Evolutionary conservation across 2,797 vertebrate species (phyloP).

Genomic region (Chelmon rostratus): DNA sequence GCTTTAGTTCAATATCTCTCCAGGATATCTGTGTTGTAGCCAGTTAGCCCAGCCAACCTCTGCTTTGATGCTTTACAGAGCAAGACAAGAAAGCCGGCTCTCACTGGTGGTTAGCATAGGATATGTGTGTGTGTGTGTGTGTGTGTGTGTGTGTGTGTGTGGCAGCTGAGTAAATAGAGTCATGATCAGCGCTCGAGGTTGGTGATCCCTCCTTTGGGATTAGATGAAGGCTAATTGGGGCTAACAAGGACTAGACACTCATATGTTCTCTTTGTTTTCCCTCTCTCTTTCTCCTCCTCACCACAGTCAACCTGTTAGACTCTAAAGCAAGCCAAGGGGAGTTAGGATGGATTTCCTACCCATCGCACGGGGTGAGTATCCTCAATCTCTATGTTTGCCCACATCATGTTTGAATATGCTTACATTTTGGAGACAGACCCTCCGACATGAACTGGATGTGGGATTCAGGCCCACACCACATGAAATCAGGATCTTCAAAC

Average conservation of each 20-base stretch:
- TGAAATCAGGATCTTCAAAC: slow-evolving; percentile 55
- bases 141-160: slow-evolving; percentile 51
- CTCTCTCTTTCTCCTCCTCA: slow-evolving; percentile 80
- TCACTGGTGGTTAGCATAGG: slow-evolving; percentile 59
- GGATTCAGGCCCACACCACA: slow-evolving; percentile 28
- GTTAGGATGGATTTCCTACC: slow-evolving; percentile 99
- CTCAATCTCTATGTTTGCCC: slow-evolving; percentile 33
- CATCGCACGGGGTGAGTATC: slow-evolving; percentile 95
- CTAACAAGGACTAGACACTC: slow-evolving; percentile 84
- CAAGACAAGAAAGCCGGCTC: slow-evolving; percentile 44
- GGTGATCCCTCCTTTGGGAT: slow-evolving; percentile 75
- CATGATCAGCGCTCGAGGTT: slow-evolving; percentile 70
- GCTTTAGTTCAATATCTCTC: slow-evolving; percentile 28
- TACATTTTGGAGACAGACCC: slow-evolving; percentile 33
- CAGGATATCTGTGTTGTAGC: slow-evolving; percentile 29
- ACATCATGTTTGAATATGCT: slow-evolving; percentile 40
- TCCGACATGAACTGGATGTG: slow-evolving; percentile 8
- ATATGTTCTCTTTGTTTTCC: slow-evolving; percentile 80
- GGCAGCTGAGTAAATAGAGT: slow-evolving; percentile 87
- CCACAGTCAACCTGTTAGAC: slow-evolving; percentile 97
- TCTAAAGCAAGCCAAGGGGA: slow-evolving; percentile 99
- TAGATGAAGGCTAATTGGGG: slow-evolving; percentile 76
- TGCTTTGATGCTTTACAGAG: slow-evolving; percentile 52
- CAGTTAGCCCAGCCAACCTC: slow-evolving; percentile 24
- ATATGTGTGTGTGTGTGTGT: slow-evolving; percentile 40